A percentile compares a stretch with the other conserved stretches of the same genome.
Conservation (phyloP, 92 coral and sea anemone genomes). For the Montipora capitata region DNA sequence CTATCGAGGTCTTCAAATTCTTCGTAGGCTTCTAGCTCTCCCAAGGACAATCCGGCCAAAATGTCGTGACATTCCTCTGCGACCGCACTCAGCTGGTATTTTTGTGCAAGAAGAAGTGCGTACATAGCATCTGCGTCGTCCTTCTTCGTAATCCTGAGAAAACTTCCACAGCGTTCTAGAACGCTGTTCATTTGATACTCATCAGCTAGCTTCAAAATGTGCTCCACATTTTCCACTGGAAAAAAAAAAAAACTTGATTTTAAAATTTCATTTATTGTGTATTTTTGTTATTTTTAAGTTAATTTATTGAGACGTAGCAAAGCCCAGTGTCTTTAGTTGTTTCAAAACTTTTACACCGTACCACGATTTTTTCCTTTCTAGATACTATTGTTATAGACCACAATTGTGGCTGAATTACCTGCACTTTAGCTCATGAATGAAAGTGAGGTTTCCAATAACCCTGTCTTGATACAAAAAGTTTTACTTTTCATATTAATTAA, state of each 20-base stretch:
- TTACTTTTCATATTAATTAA: too few species aligned
- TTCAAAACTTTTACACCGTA: too few species aligned
- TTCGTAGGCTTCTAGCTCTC: neutral
- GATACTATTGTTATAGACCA: too few species aligned
- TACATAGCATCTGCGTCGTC: neutral
- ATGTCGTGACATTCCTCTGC: neutral
- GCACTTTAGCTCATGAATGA: too few species aligned
- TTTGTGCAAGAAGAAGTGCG: constrained; percentile 25
- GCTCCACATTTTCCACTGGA: constrained; percentile 38
- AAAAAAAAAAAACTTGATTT: neutral
- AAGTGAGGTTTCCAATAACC: too few species aligned
- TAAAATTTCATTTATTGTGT: too few species aligned
- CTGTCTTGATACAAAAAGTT: too few species aligned
- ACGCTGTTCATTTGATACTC: constrained; percentile 52
- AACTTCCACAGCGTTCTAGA: constrained; percentile 19
- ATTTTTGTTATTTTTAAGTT: too few species aligned
- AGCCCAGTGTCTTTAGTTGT: too few species aligned
- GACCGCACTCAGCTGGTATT: neutral
- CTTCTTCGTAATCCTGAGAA: constrained; percentile 12
- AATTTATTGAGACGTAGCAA: too few species aligned
- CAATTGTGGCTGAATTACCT: too few species aligned
- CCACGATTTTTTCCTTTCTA: too few species aligned
- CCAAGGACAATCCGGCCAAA: neutral
- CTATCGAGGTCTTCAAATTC: neutral
- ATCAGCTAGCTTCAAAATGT: constrained; percentile 52